Base-by-base conservation (phyloP, 35 echinoderm and acorn worm species). In the Holothuria glaberrima region DNA sequence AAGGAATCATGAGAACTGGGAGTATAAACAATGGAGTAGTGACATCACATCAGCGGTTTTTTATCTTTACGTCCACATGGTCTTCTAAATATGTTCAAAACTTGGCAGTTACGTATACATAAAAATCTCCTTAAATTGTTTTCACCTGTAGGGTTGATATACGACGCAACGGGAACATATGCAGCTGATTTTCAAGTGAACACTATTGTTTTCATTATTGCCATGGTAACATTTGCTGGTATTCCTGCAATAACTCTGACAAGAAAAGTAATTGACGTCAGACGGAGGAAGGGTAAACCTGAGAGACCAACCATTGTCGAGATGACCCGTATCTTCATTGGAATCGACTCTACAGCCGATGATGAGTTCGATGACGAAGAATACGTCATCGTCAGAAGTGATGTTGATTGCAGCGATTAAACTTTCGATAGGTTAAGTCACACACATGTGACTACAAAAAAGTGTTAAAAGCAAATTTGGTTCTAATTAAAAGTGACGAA, bases 181-280 rank as follows among this genome's bases (percentile, higher is more conserved):
- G 64, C 67, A 32, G 76, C 88, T 1, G 95, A 97, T 59, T 97
- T 97, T 25, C 93, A 97, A 76, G 92, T 94, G 52, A 97, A 97
- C 79, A 89, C 95, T 0, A 59, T 59, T 0, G 52, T 97, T 32
- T 97, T 97, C 67, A 48, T 79, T 19, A 4, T 97, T 71, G 89
- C 89, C 64, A 97, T 97, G 95, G 22, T 97, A 29, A 90, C 88
- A 46, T 97, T 94, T 59, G 74, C 88, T 19, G 33, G 65, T 12
- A 94, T 97, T 46, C 95, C 92, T 0, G 75, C 74, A 19, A 86
- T 94, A 20, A 66, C 77, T 32, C 61, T 94, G 4, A 86, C 62
- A 28, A 78, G 95, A 66, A 44, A 54, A 28, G 21, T 97, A 26
- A 41, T 72, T 36, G 77, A 88, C 38, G 54, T 45, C 29, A 86